phyloP scores from a whole-genome alignment of 2,797 vertebrate species.

The Gadopsis marmoratus region DNA sequence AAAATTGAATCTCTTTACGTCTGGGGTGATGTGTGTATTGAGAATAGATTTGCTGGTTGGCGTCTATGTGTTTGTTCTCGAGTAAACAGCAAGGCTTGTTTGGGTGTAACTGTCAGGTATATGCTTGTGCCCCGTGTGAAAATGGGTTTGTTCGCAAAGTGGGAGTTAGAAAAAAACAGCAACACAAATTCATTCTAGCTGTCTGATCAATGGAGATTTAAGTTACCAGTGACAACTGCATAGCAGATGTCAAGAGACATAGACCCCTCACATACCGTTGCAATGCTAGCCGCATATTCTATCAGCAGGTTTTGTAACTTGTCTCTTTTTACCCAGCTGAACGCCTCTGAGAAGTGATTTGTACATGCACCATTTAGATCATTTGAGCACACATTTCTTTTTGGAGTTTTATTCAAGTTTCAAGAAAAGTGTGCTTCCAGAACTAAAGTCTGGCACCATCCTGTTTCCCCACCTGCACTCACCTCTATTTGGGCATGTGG shows the following conservation, averaged over 20 bases:
- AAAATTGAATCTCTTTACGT: constrained; percentile 88
- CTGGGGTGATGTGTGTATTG: constrained; percentile 87
- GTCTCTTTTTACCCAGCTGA: constrained; percentile 76
- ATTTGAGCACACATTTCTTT: constrained; percentile 54
- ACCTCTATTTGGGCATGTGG: constrained; percentile 74
- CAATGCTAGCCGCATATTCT: constrained; percentile 68
- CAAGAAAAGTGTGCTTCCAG: constrained; percentile 70
- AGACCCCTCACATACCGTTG: constrained; percentile 70
- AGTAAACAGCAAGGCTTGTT: constrained; percentile 86
- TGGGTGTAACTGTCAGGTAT: constrained; percentile 87
- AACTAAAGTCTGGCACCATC: constrained; percentile 74
- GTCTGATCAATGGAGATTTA: constrained; percentile 87
- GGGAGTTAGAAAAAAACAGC: constrained; percentile 83
- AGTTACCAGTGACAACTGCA: constrained; percentile 85
- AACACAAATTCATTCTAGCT: constrained; percentile 82
- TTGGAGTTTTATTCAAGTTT: constrained; percentile 73
- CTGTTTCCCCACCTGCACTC: constrained; percentile 55
- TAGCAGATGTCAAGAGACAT: constrained; percentile 81
- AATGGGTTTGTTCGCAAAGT: constrained; percentile 87
- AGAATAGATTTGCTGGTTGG: constrained; percentile 87
- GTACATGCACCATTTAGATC: constrained; percentile 73
- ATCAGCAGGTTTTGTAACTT: constrained; percentile 75
- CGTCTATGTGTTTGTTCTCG: constrained; percentile 85
- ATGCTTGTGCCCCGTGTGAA: constrained; percentile 83
- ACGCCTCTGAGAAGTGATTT: constrained; percentile 75